These are phyloP conservation scores for Cyclina sinensis DNA, from an alignment of 1,140 invertebrate genomes.

Conservation along the genomic window DNA sequence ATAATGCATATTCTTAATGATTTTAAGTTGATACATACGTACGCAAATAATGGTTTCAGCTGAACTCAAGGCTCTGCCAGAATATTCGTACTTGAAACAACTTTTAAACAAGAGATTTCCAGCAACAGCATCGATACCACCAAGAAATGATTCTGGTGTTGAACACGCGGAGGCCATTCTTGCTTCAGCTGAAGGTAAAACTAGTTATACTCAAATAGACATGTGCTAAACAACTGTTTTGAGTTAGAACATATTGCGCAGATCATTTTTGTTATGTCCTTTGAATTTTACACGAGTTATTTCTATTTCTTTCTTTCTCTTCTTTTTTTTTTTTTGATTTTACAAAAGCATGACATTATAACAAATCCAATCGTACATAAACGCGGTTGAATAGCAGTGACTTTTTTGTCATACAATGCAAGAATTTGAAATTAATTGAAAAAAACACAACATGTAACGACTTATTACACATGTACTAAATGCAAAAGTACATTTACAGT, in stretches of 20 bases:
- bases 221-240: not conserved
- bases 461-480: no score
- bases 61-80: conserved; percentile 37
- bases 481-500: no score
- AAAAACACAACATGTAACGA: no score
- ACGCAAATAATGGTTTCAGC: no score
- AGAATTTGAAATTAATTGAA: no score
- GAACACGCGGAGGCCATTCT: conserved; percentile 57
- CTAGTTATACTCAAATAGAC: not conserved
- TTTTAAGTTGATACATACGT: no score
- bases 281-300: not conserved
- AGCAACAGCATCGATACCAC: not conserved
- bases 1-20: no score
- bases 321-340: not conserved
- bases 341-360: no score
- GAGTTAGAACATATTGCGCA: not conserved
- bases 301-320: no score
- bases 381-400: no score
- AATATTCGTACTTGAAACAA: conserved; percentile 45
- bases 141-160: conserved; percentile 49
- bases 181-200: conserved; percentile 35
- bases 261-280: not conserved
- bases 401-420: no score
- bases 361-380: no score
- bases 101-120: conserved; percentile 21